Percentiles rank a stretch among this genome's conserved stretches.
These are phyloP conservation scores for Eremobia ochroleuca DNA, from an alignment of 2,888 invertebrate genomes.

Conservation along the genomic window DNA sequence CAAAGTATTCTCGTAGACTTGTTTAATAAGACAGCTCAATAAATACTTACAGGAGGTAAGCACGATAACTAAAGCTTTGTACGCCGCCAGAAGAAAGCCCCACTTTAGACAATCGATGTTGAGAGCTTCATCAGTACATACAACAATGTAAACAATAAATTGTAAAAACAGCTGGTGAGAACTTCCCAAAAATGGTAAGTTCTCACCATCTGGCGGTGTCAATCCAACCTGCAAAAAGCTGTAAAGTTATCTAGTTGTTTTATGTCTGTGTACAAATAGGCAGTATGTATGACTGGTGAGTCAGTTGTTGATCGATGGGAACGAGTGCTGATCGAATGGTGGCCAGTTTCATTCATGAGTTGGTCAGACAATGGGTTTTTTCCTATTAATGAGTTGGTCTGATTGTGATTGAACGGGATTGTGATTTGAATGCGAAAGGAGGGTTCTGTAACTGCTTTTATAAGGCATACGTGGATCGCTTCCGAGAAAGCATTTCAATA, in stretches of 20 bases:
- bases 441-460: slow-evolving; percentile 5
- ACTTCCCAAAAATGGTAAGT: slow-evolving; percentile 46
- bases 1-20: slow-evolving; percentile 48
- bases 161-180: no score
- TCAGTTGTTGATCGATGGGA: slow-evolving; percentile 66
- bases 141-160: slow-evolving; percentile 1
- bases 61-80: slow-evolving; percentile 54
- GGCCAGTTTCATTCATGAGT: slow-evolving; percentile 70
- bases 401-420: slow-evolving; percentile 49
- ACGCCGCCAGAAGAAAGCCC: slow-evolving; percentile 50
- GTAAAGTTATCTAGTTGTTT: slow-evolving; percentile 57
- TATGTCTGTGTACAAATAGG: slow-evolving; percentile 52
- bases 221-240: slow-evolving; percentile 57
- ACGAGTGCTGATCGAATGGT: slow-evolving; percentile 55
- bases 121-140: neutral
- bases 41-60: slow-evolving; percentile 47
- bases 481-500: no score
- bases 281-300: slow-evolving; percentile 55
- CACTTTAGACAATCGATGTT: slow-evolving; percentile 10
- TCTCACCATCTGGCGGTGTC: slow-evolving; percentile 63
- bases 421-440: slow-evolving; percentile 44
- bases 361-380: slow-evolving; percentile 62
- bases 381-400: slow-evolving; percentile 56
- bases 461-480: neutral
- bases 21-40: slow-evolving; percentile 58